A percentile compares a stretch with the other conserved stretches of the same genome.
Evolutionary conservation across 2,797 vertebrate genomes (phyloP).

Genomic region (Tarsius wallacei): DNA sequence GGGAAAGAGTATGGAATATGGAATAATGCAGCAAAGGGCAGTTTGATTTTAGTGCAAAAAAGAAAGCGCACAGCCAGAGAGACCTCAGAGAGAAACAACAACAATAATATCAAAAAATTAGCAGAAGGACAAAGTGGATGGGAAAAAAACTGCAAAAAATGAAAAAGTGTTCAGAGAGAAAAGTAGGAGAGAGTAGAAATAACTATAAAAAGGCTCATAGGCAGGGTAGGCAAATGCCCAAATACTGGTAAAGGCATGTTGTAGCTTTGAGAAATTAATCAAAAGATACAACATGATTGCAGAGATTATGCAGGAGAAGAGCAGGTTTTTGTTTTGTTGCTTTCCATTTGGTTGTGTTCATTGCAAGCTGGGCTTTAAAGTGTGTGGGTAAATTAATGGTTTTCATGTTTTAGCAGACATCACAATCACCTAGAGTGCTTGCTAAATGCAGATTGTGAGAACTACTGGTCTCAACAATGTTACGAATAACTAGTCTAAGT

Average conservation of each 20-base stretch:
- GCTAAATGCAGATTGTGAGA: not conserved
- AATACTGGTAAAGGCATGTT: not conserved
- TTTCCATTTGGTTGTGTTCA: not conserved
- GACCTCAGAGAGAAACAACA: not conserved
- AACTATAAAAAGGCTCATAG: not conserved
- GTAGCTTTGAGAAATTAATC: not conserved
- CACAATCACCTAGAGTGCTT: not conserved
- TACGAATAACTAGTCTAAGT: not conserved
- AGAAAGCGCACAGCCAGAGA: not conserved
- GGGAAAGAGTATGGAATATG: not conserved
- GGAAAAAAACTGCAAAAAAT: not conserved
- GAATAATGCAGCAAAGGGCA: not conserved
- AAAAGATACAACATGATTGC: not conserved
- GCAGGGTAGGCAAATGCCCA: not conserved
- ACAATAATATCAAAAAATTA: not conserved
- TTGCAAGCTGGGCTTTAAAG: not conserved
- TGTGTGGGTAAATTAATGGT: not conserved
- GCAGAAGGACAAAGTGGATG: not conserved
- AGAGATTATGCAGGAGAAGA: not conserved
- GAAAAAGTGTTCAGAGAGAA: not conserved
- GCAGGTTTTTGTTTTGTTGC: not conserved
- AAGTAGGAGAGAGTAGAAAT: not conserved
- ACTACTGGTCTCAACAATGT: not conserved
- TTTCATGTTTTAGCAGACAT: not conserved
- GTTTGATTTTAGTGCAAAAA: not conserved